phyloP scores from a whole-genome alignment of 2,113 vertebrate species.

The Chinchilla lanigera region DNA sequence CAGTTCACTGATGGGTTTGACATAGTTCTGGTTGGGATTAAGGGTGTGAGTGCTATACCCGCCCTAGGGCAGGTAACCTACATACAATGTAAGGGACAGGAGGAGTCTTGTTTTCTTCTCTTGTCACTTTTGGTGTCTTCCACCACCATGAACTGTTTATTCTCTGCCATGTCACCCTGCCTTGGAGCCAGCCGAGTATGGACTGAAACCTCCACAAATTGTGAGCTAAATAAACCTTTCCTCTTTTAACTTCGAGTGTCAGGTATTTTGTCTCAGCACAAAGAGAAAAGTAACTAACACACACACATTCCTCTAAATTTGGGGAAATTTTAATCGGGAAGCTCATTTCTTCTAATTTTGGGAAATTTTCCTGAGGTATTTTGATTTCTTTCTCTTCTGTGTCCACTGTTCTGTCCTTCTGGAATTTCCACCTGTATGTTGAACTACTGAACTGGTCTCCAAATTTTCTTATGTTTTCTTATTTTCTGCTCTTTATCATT shows the following conservation, averaged over 20 bases:
- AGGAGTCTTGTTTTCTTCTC: background rate
- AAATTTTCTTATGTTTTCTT: background rate
- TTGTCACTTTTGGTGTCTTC: background rate
- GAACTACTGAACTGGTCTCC: background rate
- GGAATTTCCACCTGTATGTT: background rate
- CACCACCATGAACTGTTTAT: background rate
- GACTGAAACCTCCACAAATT: background rate
- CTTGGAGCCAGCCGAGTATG: background rate
- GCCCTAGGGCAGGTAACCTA: background rate
- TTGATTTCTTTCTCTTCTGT: background rate
- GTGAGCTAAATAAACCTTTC: background rate
- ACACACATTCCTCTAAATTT: background rate
- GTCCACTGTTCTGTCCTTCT: background rate
- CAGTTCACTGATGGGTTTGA: background rate
- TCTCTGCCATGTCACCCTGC: background rate
- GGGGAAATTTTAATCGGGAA: background rate
- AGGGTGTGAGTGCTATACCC: background rate
- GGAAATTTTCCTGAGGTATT: background rate
- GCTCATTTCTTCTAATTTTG: background rate
- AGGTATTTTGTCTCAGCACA: background rate
- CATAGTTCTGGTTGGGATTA: background rate
- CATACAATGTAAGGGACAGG: background rate
- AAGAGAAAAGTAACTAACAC: background rate
- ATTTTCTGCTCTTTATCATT: background rate
- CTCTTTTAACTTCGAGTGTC: background rate